Base-by-base conservation (phyloP, 2,888 invertebrate genomes). In the Zootermopsis nevadensis region DNA sequence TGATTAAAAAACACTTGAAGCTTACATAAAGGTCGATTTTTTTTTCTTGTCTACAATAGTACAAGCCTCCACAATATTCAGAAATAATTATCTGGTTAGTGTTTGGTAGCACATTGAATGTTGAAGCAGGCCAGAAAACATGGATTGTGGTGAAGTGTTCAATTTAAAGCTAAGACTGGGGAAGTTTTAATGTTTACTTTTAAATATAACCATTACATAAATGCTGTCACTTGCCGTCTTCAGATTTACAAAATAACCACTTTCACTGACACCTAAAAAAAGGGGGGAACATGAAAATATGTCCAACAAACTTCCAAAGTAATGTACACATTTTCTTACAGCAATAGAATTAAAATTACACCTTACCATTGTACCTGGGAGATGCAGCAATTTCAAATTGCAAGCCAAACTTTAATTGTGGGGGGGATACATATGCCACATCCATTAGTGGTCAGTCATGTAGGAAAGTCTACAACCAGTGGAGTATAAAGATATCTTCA, bases 21-120 rank as follows among this genome's bases (percentile, higher is more conserved):
- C 77, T 84, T 84, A 84, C 84, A 84, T 82, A 84, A 84, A 84
- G 84, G 84, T 84, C 84, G 79, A 82, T 80, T 84, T 84, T 82
- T 79, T 79, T 79, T 79, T 55, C 79, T 79, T 82, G 80, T 84
- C 84, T 84, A 84, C 84, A 84, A 35, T 53, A 82, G 42, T 84
- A 84, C 82, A 84, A 79, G 81, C 82, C 84, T 82, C 82, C 84
- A 84, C 82, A 84, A 84, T 84, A 79, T 79, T 79, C 84, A 80
- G 82, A 84, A 82, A 81, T 83, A 77, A 33, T 81, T 69, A 81
- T 60, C 31, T 81, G 83, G 83, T 82, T 84, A 84, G 84, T 84
- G 84, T 83, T 83, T 83, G 72, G 80, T 81, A 83, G 82, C 81
- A 83, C 83, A 83, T 81, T 82, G 60, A 79, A 77, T 53, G 77